phyloP scores from a whole-genome alignment of 2,797 vertebrate genomes.

The Alfaro cultratus region DNA sequence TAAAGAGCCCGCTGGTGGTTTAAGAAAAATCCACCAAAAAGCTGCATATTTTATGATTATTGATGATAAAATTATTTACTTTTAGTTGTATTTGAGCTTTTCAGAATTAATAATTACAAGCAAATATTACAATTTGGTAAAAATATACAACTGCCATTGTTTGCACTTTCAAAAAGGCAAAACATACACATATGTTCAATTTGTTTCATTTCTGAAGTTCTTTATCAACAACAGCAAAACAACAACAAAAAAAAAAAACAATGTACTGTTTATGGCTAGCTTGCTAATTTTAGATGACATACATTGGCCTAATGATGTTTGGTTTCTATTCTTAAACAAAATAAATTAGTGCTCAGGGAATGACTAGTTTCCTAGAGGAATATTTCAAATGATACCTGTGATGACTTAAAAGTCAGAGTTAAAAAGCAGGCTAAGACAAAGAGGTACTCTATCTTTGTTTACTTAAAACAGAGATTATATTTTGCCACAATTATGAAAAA shows the following conservation, averaged over 20 bases:
- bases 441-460: not conserved
- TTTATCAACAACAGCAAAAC: not conserved
- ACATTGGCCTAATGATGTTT: not conserved
- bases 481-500: too few relatives aligned
- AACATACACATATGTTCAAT: too few relatives aligned
- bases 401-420: not conserved
- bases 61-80: not conserved
- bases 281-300: not conserved
- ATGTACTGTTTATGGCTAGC: not conserved
- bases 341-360: not conserved
- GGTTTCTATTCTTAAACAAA: not conserved
- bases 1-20: too few relatives aligned
- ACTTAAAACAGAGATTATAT: too few relatives aligned
- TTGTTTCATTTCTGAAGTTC: not conserved
- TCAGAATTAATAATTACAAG: not conserved
- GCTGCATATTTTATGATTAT: too few relatives aligned
- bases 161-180: not conserved
- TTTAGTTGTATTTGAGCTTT: not conserved
- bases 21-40: too few relatives aligned
- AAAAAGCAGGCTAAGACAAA: not conserved
- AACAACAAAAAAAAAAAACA: not conserved
- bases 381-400: not conserved
- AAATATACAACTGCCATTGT: not conserved
- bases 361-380: not conserved
- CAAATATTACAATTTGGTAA: not conserved